phyloP scores from a whole-genome alignment of 2,113 vertebrate genomes.

The Rhinichthys klamathensis region DNA sequence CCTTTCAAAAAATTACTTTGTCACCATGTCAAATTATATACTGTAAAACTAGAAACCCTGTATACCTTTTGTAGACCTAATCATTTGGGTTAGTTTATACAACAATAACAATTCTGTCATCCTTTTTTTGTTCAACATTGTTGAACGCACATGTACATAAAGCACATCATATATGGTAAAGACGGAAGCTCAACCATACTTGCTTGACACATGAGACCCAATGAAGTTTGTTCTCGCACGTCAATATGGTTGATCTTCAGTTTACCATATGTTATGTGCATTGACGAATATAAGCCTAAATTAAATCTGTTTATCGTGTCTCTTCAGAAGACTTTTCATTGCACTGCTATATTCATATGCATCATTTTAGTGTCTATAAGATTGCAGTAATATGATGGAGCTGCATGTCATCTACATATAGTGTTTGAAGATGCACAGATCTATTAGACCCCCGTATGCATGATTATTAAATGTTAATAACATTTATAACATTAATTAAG shows the following conservation, averaged over 20 bases:
- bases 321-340: too few relatives aligned
- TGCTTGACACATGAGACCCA: neutral
- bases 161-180: neutral
- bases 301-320: too few relatives aligned
- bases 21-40: neutral
- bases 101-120: neutral
- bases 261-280: neutral
- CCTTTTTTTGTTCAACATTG: neutral
- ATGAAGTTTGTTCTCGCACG: too few relatives aligned
- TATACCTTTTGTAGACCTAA: neutral
- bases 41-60: neutral
- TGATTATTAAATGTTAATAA: conserved; percentile 41
- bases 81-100: neutral
- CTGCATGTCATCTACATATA: neutral
- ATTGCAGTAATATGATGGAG: neutral
- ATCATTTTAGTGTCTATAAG: neutral
- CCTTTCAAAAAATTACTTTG: neutral
- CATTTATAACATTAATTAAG: too few relatives aligned
- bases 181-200: neutral
- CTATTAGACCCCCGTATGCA: conserved; percentile 21
- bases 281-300: neutral
- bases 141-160: neutral
- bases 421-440: neutral
- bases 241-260: neutral
- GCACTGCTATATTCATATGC: too few relatives aligned